Percentiles rank a stretch among this genome's conserved stretches.
Conservation (phyloP, 2,113 vertebrate genomes). For the Eidolon helvum region DNA sequence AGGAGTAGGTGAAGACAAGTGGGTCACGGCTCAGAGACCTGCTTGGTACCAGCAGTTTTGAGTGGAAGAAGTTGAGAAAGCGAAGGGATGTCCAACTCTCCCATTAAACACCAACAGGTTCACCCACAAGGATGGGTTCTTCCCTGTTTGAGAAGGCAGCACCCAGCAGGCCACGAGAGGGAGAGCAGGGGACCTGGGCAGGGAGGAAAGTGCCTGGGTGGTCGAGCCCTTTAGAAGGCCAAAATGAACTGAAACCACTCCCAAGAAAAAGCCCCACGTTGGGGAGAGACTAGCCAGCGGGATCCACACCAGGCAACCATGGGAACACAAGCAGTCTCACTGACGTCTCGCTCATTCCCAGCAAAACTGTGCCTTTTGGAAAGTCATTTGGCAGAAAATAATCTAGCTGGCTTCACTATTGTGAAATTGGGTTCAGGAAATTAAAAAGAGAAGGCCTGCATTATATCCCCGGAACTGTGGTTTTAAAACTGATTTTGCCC, state of each 20-base stretch:
- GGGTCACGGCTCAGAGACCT: neutral
- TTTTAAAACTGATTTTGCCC: neutral
- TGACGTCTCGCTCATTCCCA: neutral
- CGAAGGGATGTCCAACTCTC: neutral
- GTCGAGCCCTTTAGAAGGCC: too few species aligned
- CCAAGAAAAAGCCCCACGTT: neutral
- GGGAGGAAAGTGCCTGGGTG: neutral
- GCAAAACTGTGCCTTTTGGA: slow-evolving; percentile 27
- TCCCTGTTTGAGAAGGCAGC: neutral
- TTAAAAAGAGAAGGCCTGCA: slow-evolving; percentile 30
- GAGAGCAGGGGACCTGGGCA: neutral
- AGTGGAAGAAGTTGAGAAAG: neutral
- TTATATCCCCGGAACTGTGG: neutral
- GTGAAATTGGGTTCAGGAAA: slow-evolving; percentile 45
- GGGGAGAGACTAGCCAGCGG: neutral
- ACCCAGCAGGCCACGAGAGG: neutral
- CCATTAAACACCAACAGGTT: neutral
- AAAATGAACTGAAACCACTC: neutral
- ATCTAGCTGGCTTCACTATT: slow-evolving; percentile 9
- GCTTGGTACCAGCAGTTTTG: neutral
- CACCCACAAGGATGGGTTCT: neutral
- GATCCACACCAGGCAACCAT: neutral
- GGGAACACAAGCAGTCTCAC: neutral
- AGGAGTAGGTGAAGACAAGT: neutral
- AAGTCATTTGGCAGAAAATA: slow-evolving; percentile 22